Conservation (phyloP, 2,113 vertebrate species). For the Serranochromis macrocephalus region DNA sequence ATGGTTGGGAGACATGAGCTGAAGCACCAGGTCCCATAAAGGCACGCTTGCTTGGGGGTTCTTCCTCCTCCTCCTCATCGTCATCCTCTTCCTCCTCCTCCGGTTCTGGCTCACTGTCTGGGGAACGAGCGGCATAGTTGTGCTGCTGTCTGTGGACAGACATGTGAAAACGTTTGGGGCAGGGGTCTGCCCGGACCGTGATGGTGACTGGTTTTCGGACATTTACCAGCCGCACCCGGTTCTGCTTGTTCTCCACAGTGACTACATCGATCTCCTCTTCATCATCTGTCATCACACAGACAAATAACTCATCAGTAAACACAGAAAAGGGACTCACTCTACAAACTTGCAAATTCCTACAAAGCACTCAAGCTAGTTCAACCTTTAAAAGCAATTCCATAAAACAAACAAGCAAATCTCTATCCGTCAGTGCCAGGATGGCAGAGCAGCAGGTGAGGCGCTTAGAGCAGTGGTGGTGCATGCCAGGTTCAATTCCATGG, state of each 20-base stretch:
- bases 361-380: background rate
- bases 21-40: background rate
- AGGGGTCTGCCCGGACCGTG: constrained; percentile 83
- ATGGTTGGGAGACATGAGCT: background rate
- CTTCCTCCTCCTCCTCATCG: constrained; percentile 18
- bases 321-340: background rate
- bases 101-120: constrained; percentile 65
- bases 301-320: constrained; percentile 4
- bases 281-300: constrained; percentile 42
- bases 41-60: constrained; percentile 45
- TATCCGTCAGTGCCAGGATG: background rate
- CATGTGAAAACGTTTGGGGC: constrained; percentile 89
- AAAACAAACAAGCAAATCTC: background rate
- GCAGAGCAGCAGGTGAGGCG: background rate
- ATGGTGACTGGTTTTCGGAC: constrained; percentile 84
- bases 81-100: background rate
- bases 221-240: constrained; percentile 74
- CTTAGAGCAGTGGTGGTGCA: background rate
- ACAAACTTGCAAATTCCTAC: background rate
- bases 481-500: background rate
- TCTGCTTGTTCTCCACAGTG: constrained; percentile 88
- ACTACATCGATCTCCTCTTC: constrained; percentile 93
- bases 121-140: constrained; percentile 91
- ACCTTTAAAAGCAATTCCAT: constrained; percentile 17
- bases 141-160: constrained; percentile 93